phyloP scores from a whole-genome alignment of 1,140 invertebrate genomes.

The Heliothis virescens region DNA sequence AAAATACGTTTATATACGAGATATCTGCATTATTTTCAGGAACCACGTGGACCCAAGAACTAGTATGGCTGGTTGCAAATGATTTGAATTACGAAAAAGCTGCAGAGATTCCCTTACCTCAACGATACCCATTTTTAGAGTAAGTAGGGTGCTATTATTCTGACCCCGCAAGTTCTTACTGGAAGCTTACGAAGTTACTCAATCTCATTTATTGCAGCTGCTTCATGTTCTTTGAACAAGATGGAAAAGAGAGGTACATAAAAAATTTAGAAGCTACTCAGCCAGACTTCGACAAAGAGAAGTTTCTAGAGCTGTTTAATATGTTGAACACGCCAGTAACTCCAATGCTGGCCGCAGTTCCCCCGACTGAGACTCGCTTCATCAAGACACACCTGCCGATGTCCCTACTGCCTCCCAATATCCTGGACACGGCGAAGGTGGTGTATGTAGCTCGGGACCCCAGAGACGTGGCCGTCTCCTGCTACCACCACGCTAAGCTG shows the following conservation, averaged over 20 bases:
- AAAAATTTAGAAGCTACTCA: not conserved
- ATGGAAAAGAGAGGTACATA: not conserved
- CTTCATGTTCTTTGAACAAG: constrained; percentile 10
- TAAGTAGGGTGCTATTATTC: constrained; percentile 76
- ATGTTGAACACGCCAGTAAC: not conserved
- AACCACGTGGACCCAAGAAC: constrained; percentile 55
- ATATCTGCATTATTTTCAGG: constrained; percentile 1
- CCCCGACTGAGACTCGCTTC: not conserved
- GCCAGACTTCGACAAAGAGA: not conserved
- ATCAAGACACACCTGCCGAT: constrained; percentile 72
- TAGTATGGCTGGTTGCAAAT: constrained; percentile 91
- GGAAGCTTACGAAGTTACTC: not conserved
- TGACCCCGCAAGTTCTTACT: not conserved
- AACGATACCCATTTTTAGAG: constrained; percentile 91
- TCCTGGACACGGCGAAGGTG: constrained; percentile 83
- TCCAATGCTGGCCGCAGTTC: not conserved
- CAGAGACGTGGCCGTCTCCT: constrained; percentile 42
- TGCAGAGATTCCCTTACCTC: constrained; percentile 80
- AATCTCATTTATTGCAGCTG: not conserved
- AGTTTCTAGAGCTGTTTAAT: not conserved
- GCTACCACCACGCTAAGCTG: constrained; percentile 17
- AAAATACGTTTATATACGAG: not conserved
- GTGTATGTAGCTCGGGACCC: constrained; percentile 94
- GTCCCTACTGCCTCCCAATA: constrained; percentile 72
- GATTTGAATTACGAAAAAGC: constrained; percentile 89